Percentiles rank a stretch among this genome's conserved stretches.
Conservation (phyloP, 2,888 invertebrate species). For the Autographa pulchrina region DNA sequence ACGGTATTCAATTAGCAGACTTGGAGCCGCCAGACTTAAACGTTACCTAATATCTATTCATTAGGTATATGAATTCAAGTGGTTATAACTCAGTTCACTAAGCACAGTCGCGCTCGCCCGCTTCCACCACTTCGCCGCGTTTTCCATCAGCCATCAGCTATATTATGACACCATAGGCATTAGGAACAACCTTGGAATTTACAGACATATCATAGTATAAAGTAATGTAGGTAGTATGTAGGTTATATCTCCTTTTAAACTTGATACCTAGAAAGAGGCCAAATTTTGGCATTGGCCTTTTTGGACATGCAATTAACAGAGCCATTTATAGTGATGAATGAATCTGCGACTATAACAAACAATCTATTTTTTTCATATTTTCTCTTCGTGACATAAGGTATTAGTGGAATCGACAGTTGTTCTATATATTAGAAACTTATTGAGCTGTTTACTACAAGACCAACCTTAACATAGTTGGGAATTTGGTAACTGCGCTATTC, state of each 20-base stretch:
- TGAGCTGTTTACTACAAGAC: too few species aligned
- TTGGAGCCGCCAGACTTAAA: too few species aligned
- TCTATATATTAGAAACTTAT: too few species aligned
- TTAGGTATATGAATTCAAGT: conserved; percentile 13
- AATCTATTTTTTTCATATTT: not conserved
- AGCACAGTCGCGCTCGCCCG: conserved; percentile 27
- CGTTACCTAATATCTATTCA: not conserved
- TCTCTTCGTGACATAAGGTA: too few species aligned
- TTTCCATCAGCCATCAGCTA: conserved; percentile 15
- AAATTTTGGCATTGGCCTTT: too few species aligned
- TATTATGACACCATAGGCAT: conserved; percentile 36
- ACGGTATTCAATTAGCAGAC: too few species aligned
- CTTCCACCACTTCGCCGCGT: conserved; percentile 29
- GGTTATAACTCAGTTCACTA: conserved; percentile 36
- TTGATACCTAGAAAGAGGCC: too few species aligned
- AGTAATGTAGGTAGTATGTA: not conserved
- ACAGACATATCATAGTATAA: not conserved
- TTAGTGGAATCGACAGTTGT: too few species aligned
- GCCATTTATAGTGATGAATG: not conserved
- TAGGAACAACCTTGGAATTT: not conserved
- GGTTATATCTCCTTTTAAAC: too few species aligned
- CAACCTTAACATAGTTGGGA: too few species aligned
- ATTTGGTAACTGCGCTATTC: too few species aligned
- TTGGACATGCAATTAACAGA: too few species aligned
- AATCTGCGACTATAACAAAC: not conserved